phyloP scores from a whole-genome alignment of 2,888 invertebrate genomes.

The Philopedon plagiatum region DNA sequence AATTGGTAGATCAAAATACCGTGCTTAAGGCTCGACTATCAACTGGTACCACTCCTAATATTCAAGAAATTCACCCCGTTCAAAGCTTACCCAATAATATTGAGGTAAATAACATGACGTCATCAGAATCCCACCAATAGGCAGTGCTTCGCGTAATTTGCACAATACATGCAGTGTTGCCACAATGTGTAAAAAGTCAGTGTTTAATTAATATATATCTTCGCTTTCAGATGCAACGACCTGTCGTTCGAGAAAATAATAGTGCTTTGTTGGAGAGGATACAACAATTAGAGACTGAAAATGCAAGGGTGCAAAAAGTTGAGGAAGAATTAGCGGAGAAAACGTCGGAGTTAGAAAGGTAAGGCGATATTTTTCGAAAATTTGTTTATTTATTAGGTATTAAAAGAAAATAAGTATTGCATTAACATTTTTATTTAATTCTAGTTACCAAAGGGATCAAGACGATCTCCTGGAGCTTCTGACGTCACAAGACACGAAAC shows the following conservation, averaged over 20 bases:
- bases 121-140: no score
- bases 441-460: slow-evolving; percentile 85
- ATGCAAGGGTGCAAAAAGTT: slow-evolving; percentile 57
- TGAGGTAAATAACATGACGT: not conserved
- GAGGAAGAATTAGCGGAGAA: slow-evolving; percentile 56
- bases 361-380: no score
- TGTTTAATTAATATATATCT: no score
- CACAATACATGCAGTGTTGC: no score
- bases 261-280: slow-evolving; percentile 32
- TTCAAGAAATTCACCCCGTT: slow-evolving; percentile 55
- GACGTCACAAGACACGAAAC: slow-evolving; percentile 84
- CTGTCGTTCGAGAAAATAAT: slow-evolving; percentile 16
- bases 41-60: slow-evolving; percentile 62
- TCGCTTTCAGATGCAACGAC: slow-evolving; percentile 23
- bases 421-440: slow-evolving; percentile 63
- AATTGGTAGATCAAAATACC: slow-evolving; percentile 89
- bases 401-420: no score
- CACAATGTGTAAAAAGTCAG: no score
- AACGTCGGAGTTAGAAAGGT: slow-evolving; percentile 61
- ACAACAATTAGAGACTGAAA: slow-evolving; percentile 61
- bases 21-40: slow-evolving; percentile 80
- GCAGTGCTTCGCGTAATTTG: no score
- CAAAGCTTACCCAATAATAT: slow-evolving; percentile 7
- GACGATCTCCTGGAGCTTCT: slow-evolving; percentile 92
- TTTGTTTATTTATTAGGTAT: no score